Evolutionary conservation across 1,140 invertebrate genomes (phyloP).

Genomic region (Pinna nobilis): DNA sequence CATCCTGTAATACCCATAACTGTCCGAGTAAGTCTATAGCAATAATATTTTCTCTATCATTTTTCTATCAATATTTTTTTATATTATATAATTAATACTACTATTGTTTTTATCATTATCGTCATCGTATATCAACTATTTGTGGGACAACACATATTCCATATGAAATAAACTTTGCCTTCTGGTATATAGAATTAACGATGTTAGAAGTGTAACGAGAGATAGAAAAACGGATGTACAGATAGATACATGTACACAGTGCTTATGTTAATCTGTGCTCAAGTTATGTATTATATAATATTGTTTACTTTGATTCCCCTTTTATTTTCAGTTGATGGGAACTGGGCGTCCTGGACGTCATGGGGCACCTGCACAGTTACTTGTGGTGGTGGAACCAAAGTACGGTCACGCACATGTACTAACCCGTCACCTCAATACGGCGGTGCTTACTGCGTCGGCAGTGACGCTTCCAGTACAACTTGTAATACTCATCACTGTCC

Average conservation of each 20-base stretch:
- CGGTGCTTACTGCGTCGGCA: slow-evolving; percentile 47
- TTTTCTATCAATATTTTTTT: neutral
- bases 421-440: slow-evolving; percentile 20
- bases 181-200: neutral
- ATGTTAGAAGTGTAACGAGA: neutral
- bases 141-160: no score
- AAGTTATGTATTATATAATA: neutral
- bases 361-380: neutral
- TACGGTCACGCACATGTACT: neutral
- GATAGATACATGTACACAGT: slow-evolving; percentile 37
- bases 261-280: slow-evolving; percentile 5
- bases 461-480: neutral
- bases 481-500: slow-evolving; percentile 12
- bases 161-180: no score
- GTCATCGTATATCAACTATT: no score
- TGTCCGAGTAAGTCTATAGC: slow-evolving; percentile 19
- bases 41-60: neutral
- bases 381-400: neutral
- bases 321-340: neutral
- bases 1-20: slow-evolving; percentile 12
- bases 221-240: neutral
- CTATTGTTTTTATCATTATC: no score
- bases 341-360: neutral
- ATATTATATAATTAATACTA: neutral
- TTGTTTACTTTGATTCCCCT: neutral